Evolutionary conservation across 2,113 vertebrate genomes (phyloP).

Genomic region (Oryzias woworae): DNA sequence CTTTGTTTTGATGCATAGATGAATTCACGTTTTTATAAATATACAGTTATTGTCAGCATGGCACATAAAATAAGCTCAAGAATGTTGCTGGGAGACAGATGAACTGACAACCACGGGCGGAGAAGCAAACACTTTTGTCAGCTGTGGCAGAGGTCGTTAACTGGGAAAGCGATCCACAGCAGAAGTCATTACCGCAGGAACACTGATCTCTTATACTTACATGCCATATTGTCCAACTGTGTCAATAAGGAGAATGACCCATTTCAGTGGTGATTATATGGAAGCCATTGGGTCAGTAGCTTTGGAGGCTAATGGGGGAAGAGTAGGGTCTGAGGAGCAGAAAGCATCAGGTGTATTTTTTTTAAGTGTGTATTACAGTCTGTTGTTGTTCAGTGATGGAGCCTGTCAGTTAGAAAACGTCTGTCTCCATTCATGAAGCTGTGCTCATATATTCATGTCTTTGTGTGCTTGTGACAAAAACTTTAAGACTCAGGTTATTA

Average conservation of each 20-base stretch:
- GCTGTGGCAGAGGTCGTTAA: constrained; percentile 59
- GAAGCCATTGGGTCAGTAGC: constrained; percentile 53
- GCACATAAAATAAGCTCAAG: constrained; percentile 35
- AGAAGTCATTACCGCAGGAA: constrained; percentile 52
- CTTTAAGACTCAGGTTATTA: neutral
- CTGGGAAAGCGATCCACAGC: constrained; percentile 60
- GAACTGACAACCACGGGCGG: constrained; percentile 33
- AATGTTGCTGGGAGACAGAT: constrained; percentile 47
- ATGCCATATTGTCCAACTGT: constrained; percentile 51
- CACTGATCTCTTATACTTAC: constrained; percentile 46
- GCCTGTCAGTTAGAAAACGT: constrained; percentile 33
- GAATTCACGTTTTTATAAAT: constrained; percentile 42
- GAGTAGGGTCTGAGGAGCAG: constrained; percentile 22
- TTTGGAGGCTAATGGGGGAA: constrained; percentile 35
- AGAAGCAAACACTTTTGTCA: constrained; percentile 34
- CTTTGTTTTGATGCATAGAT: constrained; percentile 43
- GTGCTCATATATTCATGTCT: constrained; percentile 7
- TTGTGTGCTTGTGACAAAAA: constrained; percentile 8
- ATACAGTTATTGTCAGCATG: constrained; percentile 23
- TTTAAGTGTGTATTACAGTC: constrained; percentile 56
- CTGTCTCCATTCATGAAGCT: constrained; percentile 13
- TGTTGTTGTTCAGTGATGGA: constrained; percentile 49
- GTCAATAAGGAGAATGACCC: constrained; percentile 62
- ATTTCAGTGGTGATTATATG: constrained; percentile 61
- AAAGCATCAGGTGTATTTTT: constrained; percentile 62